Conservation (phyloP, 2,888 invertebrate species). For the Volucella inflata region DNA sequence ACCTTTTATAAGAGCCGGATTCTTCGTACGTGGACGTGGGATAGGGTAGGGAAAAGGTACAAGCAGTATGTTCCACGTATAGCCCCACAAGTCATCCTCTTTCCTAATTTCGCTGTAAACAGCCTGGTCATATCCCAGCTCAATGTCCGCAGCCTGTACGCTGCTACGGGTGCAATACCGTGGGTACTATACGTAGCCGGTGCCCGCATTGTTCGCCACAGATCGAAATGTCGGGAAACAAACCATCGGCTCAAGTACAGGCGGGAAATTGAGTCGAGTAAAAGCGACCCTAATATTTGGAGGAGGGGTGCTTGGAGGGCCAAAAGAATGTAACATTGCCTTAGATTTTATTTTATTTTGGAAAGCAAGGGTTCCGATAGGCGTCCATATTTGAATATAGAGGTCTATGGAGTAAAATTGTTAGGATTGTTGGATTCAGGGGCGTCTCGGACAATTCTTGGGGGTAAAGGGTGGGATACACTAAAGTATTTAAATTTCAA, state of each 20-base stretch:
- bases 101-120: slow-evolving; percentile 11
- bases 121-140: no score
- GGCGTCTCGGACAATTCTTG: slow-evolving; percentile 36
- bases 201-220: slow-evolving; percentile 6
- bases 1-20: slow-evolving; percentile 11
- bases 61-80: no score
- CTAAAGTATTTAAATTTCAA: neutral
- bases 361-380: slow-evolving; percentile 20
- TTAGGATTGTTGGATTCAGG: no score
- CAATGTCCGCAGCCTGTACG: slow-evolving; percentile 30
- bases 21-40: slow-evolving; percentile 3
- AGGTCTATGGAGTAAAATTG: slow-evolving; percentile 35
- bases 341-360: slow-evolving; percentile 19
- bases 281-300: neutral
- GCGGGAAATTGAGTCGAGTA: slow-evolving; percentile 23
- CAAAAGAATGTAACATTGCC: neutral
- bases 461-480: slow-evolving; percentile 13
- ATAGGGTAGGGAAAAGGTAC: neutral
- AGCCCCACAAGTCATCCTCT: neutral
- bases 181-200: slow-evolving; percentile 8
- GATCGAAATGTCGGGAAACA: slow-evolving; percentile 46
- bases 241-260: neutral
- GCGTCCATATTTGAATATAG: slow-evolving; percentile 35
- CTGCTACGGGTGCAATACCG: slow-evolving; percentile 25
- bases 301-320: neutral